Percentiles rank a stretch among this genome's conserved stretches.
These are phyloP conservation scores for Sebastes diploproa DNA, from an alignment of 2,797 vertebrate genomes.

Conservation along the genomic window DNA sequence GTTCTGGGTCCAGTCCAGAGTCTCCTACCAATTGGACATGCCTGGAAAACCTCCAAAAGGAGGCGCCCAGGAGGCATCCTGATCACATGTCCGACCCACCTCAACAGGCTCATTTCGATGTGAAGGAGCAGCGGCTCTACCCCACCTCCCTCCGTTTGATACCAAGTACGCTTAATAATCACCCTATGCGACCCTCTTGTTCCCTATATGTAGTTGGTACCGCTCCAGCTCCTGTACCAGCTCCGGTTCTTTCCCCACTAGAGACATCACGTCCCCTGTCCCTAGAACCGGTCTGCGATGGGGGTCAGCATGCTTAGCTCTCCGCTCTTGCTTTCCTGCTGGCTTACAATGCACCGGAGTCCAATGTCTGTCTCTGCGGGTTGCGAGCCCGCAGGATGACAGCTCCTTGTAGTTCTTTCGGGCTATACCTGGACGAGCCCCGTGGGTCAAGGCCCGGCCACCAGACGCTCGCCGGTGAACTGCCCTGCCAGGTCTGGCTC, in stretches of 20 bases:
- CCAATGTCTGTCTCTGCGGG: neutral
- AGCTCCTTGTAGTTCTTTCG: neutral
- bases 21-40: neutral
- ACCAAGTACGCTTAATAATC: neutral
- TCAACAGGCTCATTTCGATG: neutral
- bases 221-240: neutral
- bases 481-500: neutral
- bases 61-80: neutral
- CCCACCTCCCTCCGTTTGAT: neutral
- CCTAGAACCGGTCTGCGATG: neutral
- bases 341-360: neutral
- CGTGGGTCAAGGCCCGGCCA: neutral
- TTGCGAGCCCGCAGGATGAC: neutral
- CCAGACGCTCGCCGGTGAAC: neutral
- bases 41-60: neutral
- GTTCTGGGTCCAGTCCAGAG: neutral
- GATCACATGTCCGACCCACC: neutral
- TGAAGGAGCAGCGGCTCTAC: neutral
- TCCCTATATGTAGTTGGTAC: neutral
- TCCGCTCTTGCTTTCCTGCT: neutral
- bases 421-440: neutral
- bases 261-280: neutral
- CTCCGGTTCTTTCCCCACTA: neutral
- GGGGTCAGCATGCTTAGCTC: neutral
- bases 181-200: neutral